Conservation (phyloP, 2,113 vertebrate species). For the Scortum barcoo region DNA sequence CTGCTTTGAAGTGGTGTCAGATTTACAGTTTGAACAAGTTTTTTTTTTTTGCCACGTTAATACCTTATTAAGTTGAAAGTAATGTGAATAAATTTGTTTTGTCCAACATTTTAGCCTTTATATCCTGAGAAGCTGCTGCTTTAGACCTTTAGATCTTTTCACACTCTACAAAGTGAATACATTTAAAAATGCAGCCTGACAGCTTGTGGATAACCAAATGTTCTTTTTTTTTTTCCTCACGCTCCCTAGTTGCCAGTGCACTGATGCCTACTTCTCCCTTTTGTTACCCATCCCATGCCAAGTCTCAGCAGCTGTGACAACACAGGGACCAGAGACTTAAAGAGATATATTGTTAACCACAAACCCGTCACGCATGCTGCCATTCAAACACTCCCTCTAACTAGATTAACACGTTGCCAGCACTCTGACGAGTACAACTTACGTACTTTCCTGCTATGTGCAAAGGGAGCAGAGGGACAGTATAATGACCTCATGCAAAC, state of each 20-base stretch:
- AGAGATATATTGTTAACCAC: slow-evolving; percentile 77
- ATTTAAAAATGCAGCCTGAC: slow-evolving; percentile 27
- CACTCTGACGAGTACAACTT: slow-evolving; percentile 54
- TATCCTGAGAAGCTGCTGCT: background rate
- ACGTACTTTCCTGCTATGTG: slow-evolving; percentile 44
- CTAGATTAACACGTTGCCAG: slow-evolving; percentile 71
- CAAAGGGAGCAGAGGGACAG: slow-evolving; percentile 33
- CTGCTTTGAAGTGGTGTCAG: slow-evolving; percentile 43
- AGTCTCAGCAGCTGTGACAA: slow-evolving; percentile 78
- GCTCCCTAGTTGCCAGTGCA: slow-evolving; percentile 34
- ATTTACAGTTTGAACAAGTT: slow-evolving; percentile 44
- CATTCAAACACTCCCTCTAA: slow-evolving; percentile 71
- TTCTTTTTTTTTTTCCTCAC: slow-evolving; percentile 30
- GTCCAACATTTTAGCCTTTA: slow-evolving; percentile 7
- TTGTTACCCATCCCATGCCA: slow-evolving; percentile 65
- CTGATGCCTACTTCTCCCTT: slow-evolving; percentile 45
- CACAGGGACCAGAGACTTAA: slow-evolving; percentile 65
- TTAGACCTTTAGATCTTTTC: slow-evolving; percentile 3
- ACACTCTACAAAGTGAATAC: background rate
- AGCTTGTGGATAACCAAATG: slow-evolving; percentile 28
- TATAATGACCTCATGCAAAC: slow-evolving; percentile 62
- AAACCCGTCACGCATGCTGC: slow-evolving; percentile 61
- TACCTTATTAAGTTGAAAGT: slow-evolving; percentile 8
- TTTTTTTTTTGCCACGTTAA: slow-evolving; percentile 42
- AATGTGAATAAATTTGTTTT: slow-evolving; percentile 34